A percentile compares a stretch with the other conserved stretches of the same genome.
Evolutionary conservation across 2,888 invertebrate species (phyloP).

Genomic region (Amphipoea lucens): DNA sequence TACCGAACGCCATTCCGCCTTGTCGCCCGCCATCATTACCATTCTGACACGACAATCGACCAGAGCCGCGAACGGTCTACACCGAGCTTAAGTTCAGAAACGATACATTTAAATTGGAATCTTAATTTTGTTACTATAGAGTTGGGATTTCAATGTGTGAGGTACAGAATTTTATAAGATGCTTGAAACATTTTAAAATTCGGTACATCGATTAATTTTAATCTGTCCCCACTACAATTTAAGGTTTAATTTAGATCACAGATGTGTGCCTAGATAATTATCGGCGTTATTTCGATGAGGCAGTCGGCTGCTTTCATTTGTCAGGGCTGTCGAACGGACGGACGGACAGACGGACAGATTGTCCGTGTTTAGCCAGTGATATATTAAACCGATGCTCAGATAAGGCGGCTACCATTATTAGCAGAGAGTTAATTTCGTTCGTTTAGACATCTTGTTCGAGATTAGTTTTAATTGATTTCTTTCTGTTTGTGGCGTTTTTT

Average conservation of each 20-base stretch:
- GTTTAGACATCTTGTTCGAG: constrained; percentile 69
- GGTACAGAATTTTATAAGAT: constrained; percentile 28
- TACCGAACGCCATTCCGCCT: constrained; percentile 82
- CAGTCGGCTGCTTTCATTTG: constrained; percentile 77
- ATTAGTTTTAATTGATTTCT: constrained; percentile 68
- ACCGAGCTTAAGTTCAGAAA: constrained; percentile 51
- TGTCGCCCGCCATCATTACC: constrained; percentile 76
- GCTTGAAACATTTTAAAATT: constrained; percentile 59
- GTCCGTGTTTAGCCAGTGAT: constrained; percentile 77
- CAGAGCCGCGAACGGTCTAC: constrained; percentile 52
- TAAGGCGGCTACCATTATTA: constrained; percentile 72
- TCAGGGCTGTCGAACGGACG: constrained; percentile 71
- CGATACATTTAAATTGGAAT: constrained; percentile 31
- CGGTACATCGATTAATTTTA: constrained; percentile 65
- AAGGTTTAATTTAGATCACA: constrained; percentile 69
- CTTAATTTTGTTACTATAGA: not conserved
- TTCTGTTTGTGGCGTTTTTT: constrained; percentile 67
- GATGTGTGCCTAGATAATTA: constrained; percentile 75
- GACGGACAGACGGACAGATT: constrained; percentile 73
- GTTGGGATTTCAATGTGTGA: constrained; percentile 17
- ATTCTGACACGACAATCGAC: constrained; percentile 72
- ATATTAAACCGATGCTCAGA: constrained; percentile 79
- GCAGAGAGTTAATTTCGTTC: constrained; percentile 73
- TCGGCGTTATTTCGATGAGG: constrained; percentile 73
- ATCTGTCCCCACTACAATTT: constrained; percentile 58